Base-by-base conservation (phyloP, 2,888 invertebrate species). In the Heliconius ethilla region DNA sequence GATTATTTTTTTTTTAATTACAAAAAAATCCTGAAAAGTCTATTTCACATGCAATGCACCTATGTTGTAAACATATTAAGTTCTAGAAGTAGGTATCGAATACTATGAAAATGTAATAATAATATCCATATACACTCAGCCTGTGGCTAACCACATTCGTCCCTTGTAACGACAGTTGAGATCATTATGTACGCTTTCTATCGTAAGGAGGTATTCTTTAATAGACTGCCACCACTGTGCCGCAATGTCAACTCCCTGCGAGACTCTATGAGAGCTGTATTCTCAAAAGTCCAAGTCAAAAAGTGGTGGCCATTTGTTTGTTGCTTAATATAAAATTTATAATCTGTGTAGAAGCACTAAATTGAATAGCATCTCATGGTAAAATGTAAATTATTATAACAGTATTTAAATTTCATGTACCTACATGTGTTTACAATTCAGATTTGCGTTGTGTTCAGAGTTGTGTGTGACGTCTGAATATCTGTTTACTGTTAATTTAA, bases 341-440 rank as follows among this genome's bases (percentile, higher is more conserved):
- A 55, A 55, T 55, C 3, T n/a, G 55, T 10, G n/a, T 10, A n/a
- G n/a, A 3, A 59, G 59, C 22, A 51, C 22, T 2, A 51, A 22
- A 51, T 51, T 51, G 18, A 51, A 22, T 15, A 18, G 51, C 18
- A 59, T 59, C 55, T n/a, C 62, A 51, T 51, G 18, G 6, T 51
- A 40, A 70, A 70, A n/a, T 18, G 55, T 6, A 55, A 70, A 70
- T 11, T 55, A 33, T n/a, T 55, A 70, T 33, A 55, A 29, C 18
- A n/a, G 5, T 40, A 33, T 11, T 33, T 62, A 37, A 62, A 62
- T 62, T 62, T 62, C 37, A 73, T 63, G 37, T 62, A 25, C 25
- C 33, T 72, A 45, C 72, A n/a, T 4, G n/a, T n/a, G n/a, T 59
- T 70, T 9, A 70, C 70, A 70, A 51, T 70, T 70, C 27, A 70